These are phyloP conservation scores for Sisor rabdophorus DNA, from an alignment of 2,113 vertebrate genomes.

Conservation along the genomic window DNA sequence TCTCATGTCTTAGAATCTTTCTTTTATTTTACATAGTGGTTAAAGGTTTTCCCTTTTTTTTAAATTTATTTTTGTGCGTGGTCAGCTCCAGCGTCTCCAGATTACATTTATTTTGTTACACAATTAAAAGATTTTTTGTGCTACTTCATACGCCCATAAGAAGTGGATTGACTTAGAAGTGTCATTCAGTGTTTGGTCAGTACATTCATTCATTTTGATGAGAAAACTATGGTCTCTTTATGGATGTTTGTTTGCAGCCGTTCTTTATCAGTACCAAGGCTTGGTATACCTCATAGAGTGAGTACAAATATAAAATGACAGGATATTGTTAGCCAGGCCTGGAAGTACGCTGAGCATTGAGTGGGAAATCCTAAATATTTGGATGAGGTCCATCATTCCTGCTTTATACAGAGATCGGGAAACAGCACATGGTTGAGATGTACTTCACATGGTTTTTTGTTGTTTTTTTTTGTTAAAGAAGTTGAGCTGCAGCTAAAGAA, in stretches of 20 bases:
- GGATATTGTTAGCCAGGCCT: constrained; percentile 52
- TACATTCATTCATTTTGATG: constrained; percentile 63
- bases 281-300: constrained; percentile 51
- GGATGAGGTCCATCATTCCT: constrained; percentile 46
- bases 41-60: not conserved
- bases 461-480: constrained; percentile 36
- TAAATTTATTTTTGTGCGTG: constrained; percentile 2
- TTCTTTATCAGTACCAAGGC: constrained; percentile 51
- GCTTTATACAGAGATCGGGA: constrained; percentile 50
- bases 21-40: constrained; percentile 24
- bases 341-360: constrained; percentile 49
- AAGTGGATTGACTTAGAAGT: constrained; percentile 15
- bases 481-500: constrained; percentile 57
- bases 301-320: constrained; percentile 53
- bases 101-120: not conserved
- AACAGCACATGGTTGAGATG: constrained; percentile 52
- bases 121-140: constrained; percentile 4
- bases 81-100: not conserved
- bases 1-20: constrained; percentile 7
- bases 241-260: constrained; percentile 37
- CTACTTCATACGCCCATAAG: constrained; percentile 24
- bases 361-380: constrained; percentile 53
- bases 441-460: constrained; percentile 55
- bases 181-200: constrained; percentile 61
- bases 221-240: constrained; percentile 45